phyloP scores from a whole-genome alignment of 2,797 vertebrate species.

The Hafferia zeledoni region DNA sequence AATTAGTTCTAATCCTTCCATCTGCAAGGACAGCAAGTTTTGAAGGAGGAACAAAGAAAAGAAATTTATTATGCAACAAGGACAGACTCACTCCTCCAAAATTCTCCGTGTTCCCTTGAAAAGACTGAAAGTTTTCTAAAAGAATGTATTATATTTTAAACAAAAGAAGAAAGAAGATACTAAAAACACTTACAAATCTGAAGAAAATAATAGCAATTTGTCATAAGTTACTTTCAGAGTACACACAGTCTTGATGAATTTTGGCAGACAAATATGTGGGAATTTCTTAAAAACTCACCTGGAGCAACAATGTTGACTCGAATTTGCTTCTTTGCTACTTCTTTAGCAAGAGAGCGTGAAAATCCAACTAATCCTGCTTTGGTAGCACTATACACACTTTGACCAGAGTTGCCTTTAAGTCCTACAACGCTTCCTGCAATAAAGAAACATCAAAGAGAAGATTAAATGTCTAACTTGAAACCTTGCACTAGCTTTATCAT shows the following conservation, averaged over 20 bases:
- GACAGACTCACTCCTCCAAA: neutral
- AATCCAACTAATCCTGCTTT: slow-evolving; percentile 93
- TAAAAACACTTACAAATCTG: neutral
- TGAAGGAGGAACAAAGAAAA: neutral
- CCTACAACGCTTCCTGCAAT: slow-evolving; percentile 89
- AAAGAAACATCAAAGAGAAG: slow-evolving; percentile 6
- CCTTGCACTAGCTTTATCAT: neutral
- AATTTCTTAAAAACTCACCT: slow-evolving; percentile 79
- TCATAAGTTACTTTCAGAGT: neutral
- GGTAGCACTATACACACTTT: slow-evolving; percentile 89
- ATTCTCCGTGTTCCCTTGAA: neutral
- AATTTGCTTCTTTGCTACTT: slow-evolving; percentile 89
- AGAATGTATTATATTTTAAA: neutral
- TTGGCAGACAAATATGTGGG: neutral
- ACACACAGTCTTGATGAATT: neutral
- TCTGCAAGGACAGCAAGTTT: neutral
- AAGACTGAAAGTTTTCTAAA: neutral
- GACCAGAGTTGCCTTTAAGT: slow-evolving; percentile 88
- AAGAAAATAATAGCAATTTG: neutral
- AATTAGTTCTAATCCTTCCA: neutral
- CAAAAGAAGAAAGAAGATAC: neutral
- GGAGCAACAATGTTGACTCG: slow-evolving; percentile 92
- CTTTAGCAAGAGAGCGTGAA: slow-evolving; percentile 92
- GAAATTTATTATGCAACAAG: neutral
- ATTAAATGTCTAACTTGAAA: neutral